These are phyloP conservation scores for Villa cingulata DNA, from an alignment of 2,888 invertebrate genomes.

Conservation along the genomic window DNA sequence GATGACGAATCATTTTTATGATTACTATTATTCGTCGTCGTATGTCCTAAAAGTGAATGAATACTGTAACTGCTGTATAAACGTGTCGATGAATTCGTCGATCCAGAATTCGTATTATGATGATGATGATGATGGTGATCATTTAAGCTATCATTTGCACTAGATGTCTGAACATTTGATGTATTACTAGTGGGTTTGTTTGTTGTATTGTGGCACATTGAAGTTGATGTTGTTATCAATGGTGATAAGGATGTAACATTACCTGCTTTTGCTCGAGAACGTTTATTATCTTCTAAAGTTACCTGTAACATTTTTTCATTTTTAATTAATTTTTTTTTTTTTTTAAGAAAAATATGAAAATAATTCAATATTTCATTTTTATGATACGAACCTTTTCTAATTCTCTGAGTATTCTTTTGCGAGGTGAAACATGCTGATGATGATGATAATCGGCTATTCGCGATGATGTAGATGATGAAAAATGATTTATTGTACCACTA, in stretches of 20 bases:
- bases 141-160: constrained; percentile 3
- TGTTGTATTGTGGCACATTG: constrained; percentile 9
- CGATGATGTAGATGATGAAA: constrained; percentile 23
- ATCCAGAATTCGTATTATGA: constrained; percentile 17
- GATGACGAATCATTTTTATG: constrained; percentile 19
- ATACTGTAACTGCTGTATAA: constrained; percentile 70
- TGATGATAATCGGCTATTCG: constrained; percentile 23
- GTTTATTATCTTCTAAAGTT: constrained; percentile 5
- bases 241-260: constrained; percentile 21
- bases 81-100: too few relatives aligned
- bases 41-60: constrained; percentile 57
- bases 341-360: too few relatives aligned
- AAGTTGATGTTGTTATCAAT: constrained; percentile 18
- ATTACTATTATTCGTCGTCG: constrained; percentile 17
- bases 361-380: too few relatives aligned
- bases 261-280: constrained; percentile 30
- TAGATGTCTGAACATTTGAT: not conserved
- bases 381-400: constrained; percentile 49
- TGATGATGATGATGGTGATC: not conserved
- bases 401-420: constrained; percentile 69
- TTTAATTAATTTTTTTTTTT: too few relatives aligned
- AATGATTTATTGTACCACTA: constrained; percentile 18
- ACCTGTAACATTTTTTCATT: not conserved
- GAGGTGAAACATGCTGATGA: constrained; percentile 52
- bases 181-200: constrained; percentile 3